Evolutionary conservation across 2,888 invertebrate species (phyloP), one percentile per base, ranked within the genome.

Genomic region (Beris chalybata): DNA sequence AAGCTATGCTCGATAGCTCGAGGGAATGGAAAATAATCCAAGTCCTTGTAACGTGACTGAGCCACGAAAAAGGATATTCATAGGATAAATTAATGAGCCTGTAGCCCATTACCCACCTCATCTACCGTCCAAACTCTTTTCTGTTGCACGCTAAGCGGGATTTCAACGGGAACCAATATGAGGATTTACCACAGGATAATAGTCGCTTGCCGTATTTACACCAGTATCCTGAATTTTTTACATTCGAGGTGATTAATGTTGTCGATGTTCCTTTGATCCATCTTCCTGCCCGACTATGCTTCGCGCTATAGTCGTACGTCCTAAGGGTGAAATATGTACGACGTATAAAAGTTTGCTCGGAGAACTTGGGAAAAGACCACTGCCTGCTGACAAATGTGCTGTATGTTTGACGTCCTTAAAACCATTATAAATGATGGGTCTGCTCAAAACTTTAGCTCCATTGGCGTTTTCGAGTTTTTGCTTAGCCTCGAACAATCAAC

Each of bases 171-270:
- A 22, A 22, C 22, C 22, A 3, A 22, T 22, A 38, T 38, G 15
- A 58, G 22, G 15, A 44, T 15, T 59, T 52, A 22, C 38, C 4
- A 38, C n/a, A 6, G 59, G 15, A 53, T 53, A 53, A 53, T 53
- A 52, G 5, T 38, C 31, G 48, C n/a, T 38, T 31, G 22, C n/a
- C 30, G 50, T 15, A 50, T 50, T 61, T 13, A 50, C 52, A 50
- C 38, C 7, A 9, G 22, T 22, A 22, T 22, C 22, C 22, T 9
- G 38, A 38, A 38, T 38, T 38, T 4, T 9, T 1, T 50, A 50
- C 50, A 61, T 61, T 52, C 32, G 61, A 52, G 61, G 50, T 61
- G 61, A 61, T 61, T 61, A 61, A 61, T 61, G 61, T 61, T 61
- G 61, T 61, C 61, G 61, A 61, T 61, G 50, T 12, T 61, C 47